Base-by-base conservation (phyloP, 2,113 vertebrate species). In the Chaenogobius annularis region DNA sequence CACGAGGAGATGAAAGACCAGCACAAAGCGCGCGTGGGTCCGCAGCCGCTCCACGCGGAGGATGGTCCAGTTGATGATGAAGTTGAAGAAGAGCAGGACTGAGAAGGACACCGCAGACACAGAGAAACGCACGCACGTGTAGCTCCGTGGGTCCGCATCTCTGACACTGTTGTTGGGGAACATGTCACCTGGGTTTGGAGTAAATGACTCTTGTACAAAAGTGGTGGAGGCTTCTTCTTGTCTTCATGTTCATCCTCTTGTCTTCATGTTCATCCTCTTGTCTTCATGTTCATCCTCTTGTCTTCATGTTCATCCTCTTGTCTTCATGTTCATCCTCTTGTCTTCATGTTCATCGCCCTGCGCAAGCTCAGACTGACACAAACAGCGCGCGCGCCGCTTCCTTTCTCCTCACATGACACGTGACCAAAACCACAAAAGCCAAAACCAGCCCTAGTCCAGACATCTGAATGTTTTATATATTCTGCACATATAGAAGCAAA, bases 31-130 rank as follows among this genome's bases (percentile, higher is more conserved):
- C 0, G 89, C 91, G 7, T 93, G 92, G 0, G 66, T 44, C 44
- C 93, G 88, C 3, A 94, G 88, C 0, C 79, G 77, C 80, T 75
- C 66, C 26, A 91, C 89, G 7, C 91, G 82, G 1, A 92, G 3
- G 6, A 94, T 93, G 17, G 92, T 90, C 84, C 79, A 92, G 83
- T 91, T 92, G 67, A 94, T 94, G 50, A 94, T 13, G 55, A 94
- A 52, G 78, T 93, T 94, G 84, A 94, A 94, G 82, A 93, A 66
- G 19, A 90, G 79, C 43, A 94, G 74, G 15, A 92, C 82, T 12
- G 90, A 82, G 76, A 94, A 92, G 66, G 91, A 92, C 4, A 58
- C 66, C 10, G 85, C 86, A 7, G 93, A 93, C 1, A 90, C 91
- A 66, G 83, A 91, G 4, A 94, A 86, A 3, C 92, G 91, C 37